Conservation (phyloP, 2,888 invertebrate genomes). For the Leucoptera coffeella region DNA sequence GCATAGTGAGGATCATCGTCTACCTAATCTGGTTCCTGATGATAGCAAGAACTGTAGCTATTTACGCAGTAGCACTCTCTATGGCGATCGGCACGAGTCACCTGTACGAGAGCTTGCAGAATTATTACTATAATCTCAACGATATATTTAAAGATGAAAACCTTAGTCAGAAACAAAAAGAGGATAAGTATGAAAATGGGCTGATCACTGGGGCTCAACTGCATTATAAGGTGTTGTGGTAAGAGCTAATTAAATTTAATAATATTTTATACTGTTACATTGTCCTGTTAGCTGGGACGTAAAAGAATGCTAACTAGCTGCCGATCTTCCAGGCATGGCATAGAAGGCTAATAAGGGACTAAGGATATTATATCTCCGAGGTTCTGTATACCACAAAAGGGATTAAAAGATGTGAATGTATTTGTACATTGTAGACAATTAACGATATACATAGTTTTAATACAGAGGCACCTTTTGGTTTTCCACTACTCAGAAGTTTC, state of each 20-base stretch:
- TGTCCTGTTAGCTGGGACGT: too few species aligned
- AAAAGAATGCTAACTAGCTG: too few species aligned
- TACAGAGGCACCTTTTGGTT: too few species aligned
- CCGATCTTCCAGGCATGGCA: too few species aligned
- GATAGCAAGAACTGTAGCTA: conserved; percentile 9
- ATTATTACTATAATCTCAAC: conserved; percentile 15
- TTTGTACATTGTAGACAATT: too few species aligned
- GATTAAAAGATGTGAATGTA: too few species aligned
- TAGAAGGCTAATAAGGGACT: too few species aligned
- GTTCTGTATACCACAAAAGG: too few species aligned
- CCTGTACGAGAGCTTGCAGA: conserved; percentile 16
- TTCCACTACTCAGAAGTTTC: too few species aligned
- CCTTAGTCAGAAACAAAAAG: conserved; percentile 13
- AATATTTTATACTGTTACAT: too few species aligned
- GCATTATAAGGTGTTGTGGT: conserved; percentile 19
- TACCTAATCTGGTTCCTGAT: conserved; percentile 17
- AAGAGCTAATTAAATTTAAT: conserved; percentile 5
- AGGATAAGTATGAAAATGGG: conserved; percentile 13
- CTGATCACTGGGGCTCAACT: conserved; percentile 18
- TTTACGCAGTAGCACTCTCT: conserved; percentile 12
- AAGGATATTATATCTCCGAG: too few species aligned
- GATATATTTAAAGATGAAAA: conserved; percentile 14
- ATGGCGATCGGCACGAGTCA: conserved; percentile 14
- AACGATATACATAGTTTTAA: too few species aligned
- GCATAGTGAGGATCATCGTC: conserved; percentile 9